Evolutionary conservation across 2,113 vertebrate genomes (phyloP), one percentile per base, ranked within the genome.

Genomic region (Tyto alba): DNA sequence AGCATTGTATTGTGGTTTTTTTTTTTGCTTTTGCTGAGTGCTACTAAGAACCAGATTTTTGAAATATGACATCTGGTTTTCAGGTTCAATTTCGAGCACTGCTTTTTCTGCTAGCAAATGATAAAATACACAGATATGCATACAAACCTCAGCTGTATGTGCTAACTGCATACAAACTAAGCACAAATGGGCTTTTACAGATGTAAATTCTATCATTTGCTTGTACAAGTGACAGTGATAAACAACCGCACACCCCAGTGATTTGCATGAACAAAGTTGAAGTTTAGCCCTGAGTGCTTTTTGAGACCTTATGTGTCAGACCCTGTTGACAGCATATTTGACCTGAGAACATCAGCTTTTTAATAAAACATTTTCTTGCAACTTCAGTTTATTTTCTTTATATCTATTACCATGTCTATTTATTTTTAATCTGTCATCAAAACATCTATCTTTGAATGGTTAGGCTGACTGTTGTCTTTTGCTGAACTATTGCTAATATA

Each of bases 191-290:
- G 82, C 92, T 95, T 97, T 95, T 96, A 91, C 86, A 80, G 57
- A 95, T 95, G 87, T 95, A 96, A 95, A 96, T 96, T 96, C 85
- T 90, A 94, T 92, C 88, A 92, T 93, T 95, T 96, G 55, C 92
- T 96, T 93, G 85, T 96, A 96, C 68, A 90, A 95, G 91, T 94
- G 91, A 94, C 87, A 96, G 89, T 96, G 94, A 95, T 93, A 95
- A 96, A 95, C 94, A 97, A 41, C 74, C 79, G 76, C 57, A 86
- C 34, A 73, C 43, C 32, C 74, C 75, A 94, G 30, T 73, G 81
- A 95, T 96, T 95, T 96, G 88, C 83, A 94, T 89, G 45, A 80
- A 87, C 25, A 11, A 56, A 95, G 88, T 8, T 90, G 68, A 94
- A 93, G 88, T 95, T 95, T 94, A 96, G 88, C 88, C 91, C 69